phyloP scores from a whole-genome alignment of 2,113 vertebrate genomes.

The Elanoides forficatus region DNA sequence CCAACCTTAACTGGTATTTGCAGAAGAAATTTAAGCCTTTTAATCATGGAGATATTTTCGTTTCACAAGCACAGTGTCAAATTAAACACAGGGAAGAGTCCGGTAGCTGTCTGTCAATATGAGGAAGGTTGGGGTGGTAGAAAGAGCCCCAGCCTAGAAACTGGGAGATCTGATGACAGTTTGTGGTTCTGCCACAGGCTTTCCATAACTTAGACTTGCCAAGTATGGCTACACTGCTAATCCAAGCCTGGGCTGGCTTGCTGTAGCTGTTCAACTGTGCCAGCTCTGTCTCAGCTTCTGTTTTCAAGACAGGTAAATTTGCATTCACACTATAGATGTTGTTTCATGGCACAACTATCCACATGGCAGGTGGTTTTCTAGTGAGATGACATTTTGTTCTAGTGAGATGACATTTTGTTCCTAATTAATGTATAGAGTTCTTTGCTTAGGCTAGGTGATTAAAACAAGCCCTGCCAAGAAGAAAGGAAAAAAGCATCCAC shows the following conservation, averaged over 20 bases:
- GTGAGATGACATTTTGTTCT: neutral
- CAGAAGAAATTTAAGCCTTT: neutral
- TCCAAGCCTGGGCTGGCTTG: neutral
- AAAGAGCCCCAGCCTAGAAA: neutral
- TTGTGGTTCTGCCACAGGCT: neutral
- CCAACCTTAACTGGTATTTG: neutral
- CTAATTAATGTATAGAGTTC: neutral
- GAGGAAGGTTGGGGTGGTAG: neutral
- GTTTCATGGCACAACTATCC: neutral
- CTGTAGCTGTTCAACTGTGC: neutral
- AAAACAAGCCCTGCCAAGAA: neutral
- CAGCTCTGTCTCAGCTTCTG: neutral
- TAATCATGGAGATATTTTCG: neutral
- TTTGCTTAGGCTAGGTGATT: neutral
- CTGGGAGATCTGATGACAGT: neutral
- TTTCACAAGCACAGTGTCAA: neutral
- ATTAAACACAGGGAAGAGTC: neutral
- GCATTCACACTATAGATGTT: neutral
- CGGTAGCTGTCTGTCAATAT: neutral
- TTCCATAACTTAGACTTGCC: neutral
- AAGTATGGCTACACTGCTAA: neutral
- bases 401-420: constrained; percentile 29
- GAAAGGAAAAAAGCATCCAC: neutral
- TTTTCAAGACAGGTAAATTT: constrained; percentile 3
- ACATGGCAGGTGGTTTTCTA: constrained; percentile 4